Conservation (phyloP, 2,797 vertebrate species). For the Trachurus trachurus region DNA sequence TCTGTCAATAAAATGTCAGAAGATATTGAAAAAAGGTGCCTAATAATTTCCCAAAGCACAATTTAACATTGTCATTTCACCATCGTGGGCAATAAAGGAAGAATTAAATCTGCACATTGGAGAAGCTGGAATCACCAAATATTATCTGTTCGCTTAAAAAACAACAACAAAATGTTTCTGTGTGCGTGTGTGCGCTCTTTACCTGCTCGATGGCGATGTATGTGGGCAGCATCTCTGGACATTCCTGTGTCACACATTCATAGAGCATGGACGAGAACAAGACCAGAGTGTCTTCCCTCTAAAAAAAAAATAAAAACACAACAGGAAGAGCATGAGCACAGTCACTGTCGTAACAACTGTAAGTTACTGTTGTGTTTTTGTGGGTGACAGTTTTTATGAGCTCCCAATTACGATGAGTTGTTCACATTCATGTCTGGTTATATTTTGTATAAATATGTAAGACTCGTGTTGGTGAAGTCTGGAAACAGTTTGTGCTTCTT, state of each 20-base stretch:
- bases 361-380: background rate
- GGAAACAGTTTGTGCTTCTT: background rate
- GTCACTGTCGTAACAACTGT: background rate
- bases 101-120: background rate
- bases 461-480: background rate
- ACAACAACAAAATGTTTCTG: no score
- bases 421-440: background rate
- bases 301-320: constrained; percentile 26
- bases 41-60: no score
- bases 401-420: background rate
- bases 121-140: background rate
- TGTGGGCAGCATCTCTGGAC: constrained; percentile 97
- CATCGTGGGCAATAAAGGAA: background rate
- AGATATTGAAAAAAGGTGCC: no score
- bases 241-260: constrained; percentile 97
- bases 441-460: background rate
- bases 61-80: background rate
- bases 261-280: constrained; percentile 97
- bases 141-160: no score
- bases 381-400: background rate
- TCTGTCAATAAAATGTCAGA: no score
- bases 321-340: background rate
- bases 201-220: constrained; percentile 98
- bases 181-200: constrained; percentile 29
- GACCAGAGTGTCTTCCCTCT: constrained; percentile 91